These are phyloP conservation scores for Chirona hameri DNA, from an alignment of 2,888 invertebrate genomes.

Conservation along the genomic window DNA sequence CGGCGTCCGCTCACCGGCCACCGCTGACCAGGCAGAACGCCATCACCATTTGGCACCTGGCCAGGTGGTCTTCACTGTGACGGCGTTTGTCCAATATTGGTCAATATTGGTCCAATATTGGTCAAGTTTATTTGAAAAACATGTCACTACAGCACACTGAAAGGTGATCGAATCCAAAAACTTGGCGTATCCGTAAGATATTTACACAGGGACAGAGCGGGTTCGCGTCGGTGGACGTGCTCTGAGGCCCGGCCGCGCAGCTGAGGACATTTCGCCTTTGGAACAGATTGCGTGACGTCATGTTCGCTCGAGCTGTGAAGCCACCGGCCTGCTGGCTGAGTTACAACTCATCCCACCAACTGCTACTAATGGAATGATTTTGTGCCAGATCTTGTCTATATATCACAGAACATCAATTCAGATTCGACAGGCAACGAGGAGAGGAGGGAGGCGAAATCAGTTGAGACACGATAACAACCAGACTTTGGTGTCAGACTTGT, in stretches of 20 bases:
- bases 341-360: background rate
- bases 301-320: background rate
- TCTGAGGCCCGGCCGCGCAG: too few relatives aligned
- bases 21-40: too few relatives aligned
- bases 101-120: background rate
- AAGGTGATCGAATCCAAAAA: background rate
- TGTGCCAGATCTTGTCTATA: constrained; percentile 8
- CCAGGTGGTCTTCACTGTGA: too few relatives aligned
- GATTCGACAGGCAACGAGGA: background rate
- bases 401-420: constrained; percentile 22
- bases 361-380: background rate
- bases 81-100: background rate
- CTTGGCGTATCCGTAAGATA: background rate
- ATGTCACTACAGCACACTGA: constrained; percentile 26
- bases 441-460: background rate
- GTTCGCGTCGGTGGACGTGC: too few relatives aligned
- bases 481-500: too few relatives aligned
- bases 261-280: background rate
- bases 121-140: constrained; percentile 5
- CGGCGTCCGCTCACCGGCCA: too few relatives aligned
- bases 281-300: background rate
- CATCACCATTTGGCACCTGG: too few relatives aligned
- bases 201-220: background rate
- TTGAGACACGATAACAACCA: too few relatives aligned
- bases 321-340: background rate